A percentile compares a stretch with the other conserved stretches of the same genome.
Evolutionary conservation across 2,888 invertebrate genomes (phyloP).

Genomic region (Diplolepis rosae): DNA sequence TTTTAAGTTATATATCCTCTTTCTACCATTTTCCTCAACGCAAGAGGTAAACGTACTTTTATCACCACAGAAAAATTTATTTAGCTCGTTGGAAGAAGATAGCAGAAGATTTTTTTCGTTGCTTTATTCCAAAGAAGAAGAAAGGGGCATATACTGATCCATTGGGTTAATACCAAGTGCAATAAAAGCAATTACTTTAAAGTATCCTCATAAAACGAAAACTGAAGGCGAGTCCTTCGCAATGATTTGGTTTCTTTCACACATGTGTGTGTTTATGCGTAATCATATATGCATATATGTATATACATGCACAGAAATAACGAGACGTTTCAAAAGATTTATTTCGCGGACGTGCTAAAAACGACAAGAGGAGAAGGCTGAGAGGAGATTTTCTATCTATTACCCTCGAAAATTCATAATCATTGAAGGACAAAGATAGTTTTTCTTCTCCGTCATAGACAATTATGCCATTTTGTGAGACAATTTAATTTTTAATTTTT

Average conservation of each 20-base stretch:
- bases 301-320: not conserved
- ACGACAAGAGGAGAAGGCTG: not conserved
- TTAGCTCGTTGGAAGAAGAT: too few relatives aligned
- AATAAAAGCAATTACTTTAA: not conserved
- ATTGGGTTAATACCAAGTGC: not conserved
- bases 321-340: not conserved
- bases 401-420: not conserved
- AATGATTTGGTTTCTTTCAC: not conserved
- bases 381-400: not conserved
- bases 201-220: not conserved
- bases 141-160: not conserved
- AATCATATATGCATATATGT: not conserved
- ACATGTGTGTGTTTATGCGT: not conserved
- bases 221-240: not conserved
- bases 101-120: not conserved
- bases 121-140: too few relatives aligned
- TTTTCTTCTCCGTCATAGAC: not conserved
- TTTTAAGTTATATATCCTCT: too few relatives aligned
- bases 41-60: too few relatives aligned
- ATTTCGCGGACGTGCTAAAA: not conserved
- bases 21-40: too few relatives aligned
- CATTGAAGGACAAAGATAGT: not conserved
- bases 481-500: too few relatives aligned
- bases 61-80: too few relatives aligned
- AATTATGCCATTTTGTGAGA: too few relatives aligned